Percentiles rank a stretch among this genome's conserved stretches.
Evolutionary conservation across 1,140 invertebrate species (phyloP).

Genomic region (Aphidius ervi): DNA sequence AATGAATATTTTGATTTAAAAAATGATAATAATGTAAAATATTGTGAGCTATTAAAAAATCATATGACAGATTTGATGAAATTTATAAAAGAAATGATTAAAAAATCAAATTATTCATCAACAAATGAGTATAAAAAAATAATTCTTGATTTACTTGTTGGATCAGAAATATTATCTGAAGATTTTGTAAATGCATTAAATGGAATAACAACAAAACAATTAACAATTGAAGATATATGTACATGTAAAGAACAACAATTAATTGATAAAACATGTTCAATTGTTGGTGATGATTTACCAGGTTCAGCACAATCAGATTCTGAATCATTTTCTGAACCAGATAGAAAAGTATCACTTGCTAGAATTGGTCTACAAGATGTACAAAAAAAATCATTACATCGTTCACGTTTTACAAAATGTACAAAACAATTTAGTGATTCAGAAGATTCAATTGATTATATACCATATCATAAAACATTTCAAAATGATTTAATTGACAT

Average conservation of each 20-base stretch:
- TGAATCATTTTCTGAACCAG: slow-evolving; percentile 81
- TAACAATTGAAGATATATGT: slow-evolving; percentile 1
- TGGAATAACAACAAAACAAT: slow-evolving; percentile 21
- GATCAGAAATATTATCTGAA: slow-evolving; percentile 42
- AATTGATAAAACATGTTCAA: not conserved
- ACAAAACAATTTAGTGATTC: slow-evolving; percentile 43
- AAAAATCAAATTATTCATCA: slow-evolving; percentile 26
- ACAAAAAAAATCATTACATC: slow-evolving; percentile 31
- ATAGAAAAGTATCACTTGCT: slow-evolving; percentile 71
- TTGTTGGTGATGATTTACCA: slow-evolving; percentile 1
- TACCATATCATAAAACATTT: slow-evolving; percentile 36
- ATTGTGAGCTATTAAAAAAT: slow-evolving; percentile 39
- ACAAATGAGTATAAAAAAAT: slow-evolving; percentile 37
- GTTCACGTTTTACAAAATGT: slow-evolving; percentile 33
- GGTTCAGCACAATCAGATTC: slow-evolving; percentile 61
- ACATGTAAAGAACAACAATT: not conserved
- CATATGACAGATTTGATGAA: slow-evolving; percentile 44
- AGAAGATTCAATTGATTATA: slow-evolving; percentile 44
- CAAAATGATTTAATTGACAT: slow-evolving; percentile 37
- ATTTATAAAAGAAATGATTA: slow-evolving; percentile 47
- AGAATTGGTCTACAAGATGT: slow-evolving; percentile 66
- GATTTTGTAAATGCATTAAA: slow-evolving; percentile 39
- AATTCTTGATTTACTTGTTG: slow-evolving; percentile 38
- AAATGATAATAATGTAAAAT: slow-evolving; percentile 30
- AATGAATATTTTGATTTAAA: slow-evolving; percentile 31